Percentiles rank a stretch among this genome's conserved stretches.
Evolutionary conservation across 2,888 invertebrate genomes (phyloP).

Genomic region (Dioctria rufipes): DNA sequence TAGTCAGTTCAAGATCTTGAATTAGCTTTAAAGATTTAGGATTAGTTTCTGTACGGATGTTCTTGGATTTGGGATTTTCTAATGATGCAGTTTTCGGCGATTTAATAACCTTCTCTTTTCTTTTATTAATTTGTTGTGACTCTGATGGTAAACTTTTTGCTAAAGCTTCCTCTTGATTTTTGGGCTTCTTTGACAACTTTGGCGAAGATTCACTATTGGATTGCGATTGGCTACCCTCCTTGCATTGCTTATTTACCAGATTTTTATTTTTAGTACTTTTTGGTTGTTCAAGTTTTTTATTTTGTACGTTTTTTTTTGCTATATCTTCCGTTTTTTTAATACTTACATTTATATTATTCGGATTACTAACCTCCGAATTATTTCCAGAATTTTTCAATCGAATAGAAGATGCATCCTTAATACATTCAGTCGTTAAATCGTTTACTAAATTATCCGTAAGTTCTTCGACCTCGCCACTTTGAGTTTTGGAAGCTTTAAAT

Average conservation of each 20-base stretch:
- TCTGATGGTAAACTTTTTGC: neutral
- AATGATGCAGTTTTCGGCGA: neutral
- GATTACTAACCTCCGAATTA: too few relatives aligned
- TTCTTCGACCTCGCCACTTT: neutral
- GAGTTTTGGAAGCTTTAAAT: slow-evolving; percentile 55
- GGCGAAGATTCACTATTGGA: neutral
- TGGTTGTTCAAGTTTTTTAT: too few relatives aligned
- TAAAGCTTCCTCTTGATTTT: neutral
- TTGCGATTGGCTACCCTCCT: neutral
- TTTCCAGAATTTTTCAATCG: too few relatives aligned
- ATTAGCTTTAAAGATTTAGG: too few relatives aligned
- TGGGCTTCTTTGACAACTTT: neutral
- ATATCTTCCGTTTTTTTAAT: too few relatives aligned
- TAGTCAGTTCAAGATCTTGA: neutral
- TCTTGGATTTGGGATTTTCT: neutral
- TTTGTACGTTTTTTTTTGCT: too few relatives aligned
- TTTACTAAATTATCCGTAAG: too few relatives aligned
- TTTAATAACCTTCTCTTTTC: neutral
- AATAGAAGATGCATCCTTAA: too few relatives aligned
- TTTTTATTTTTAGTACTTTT: too few relatives aligned
- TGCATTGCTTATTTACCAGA: neutral
- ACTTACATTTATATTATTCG: too few relatives aligned
- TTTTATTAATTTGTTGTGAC: neutral
- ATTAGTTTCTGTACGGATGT: too few relatives aligned
- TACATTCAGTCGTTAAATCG: too few relatives aligned